A percentile compares a stretch with the other conserved stretches of the same genome.
Evolutionary conservation across 2,113 vertebrate species (phyloP).

Genomic region (Otus sunia): DNA sequence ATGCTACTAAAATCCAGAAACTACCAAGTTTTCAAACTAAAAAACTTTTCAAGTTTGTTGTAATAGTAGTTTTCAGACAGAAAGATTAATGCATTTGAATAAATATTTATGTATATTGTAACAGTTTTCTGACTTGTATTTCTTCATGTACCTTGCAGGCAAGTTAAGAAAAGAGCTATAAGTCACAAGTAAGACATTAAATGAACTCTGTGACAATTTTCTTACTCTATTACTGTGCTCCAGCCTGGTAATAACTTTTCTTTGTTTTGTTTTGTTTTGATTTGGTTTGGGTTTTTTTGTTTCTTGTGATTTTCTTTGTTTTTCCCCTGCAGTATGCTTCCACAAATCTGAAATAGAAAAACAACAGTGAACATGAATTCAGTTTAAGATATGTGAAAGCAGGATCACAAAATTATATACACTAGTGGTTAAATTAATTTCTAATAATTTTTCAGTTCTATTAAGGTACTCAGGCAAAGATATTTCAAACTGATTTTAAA

Average conservation of each 20-base stretch:
- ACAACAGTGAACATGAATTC: neutral
- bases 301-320: rapidly evolving
- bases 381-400: slow-evolving; percentile 8
- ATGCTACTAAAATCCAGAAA: neutral
- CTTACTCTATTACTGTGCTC: neutral
- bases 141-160: slow-evolving; percentile 10
- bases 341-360: slow-evolving; percentile 19
- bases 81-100: slow-evolving; percentile 24
- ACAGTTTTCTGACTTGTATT: slow-evolving; percentile 4
- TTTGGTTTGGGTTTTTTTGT: neutral
- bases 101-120: slow-evolving; percentile 35
- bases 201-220: neutral
- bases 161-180: slow-evolving; percentile 43
- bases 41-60: neutral
- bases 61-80: neutral
- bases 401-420: neutral
- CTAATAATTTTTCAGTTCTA: neutral
- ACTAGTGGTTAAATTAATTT: slow-evolving; percentile 13
- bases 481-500: slow-evolving; percentile 13
- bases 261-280: neutral
- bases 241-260: slow-evolving; percentile 23
- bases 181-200: slow-evolving; percentile 52
- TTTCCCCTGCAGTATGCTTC: neutral
- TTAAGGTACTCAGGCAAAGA: neutral
- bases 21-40: neutral